These are phyloP conservation scores for Theodoxus fluviatilis DNA, from an alignment of 2,888 invertebrate species.

Conservation along the genomic window DNA sequence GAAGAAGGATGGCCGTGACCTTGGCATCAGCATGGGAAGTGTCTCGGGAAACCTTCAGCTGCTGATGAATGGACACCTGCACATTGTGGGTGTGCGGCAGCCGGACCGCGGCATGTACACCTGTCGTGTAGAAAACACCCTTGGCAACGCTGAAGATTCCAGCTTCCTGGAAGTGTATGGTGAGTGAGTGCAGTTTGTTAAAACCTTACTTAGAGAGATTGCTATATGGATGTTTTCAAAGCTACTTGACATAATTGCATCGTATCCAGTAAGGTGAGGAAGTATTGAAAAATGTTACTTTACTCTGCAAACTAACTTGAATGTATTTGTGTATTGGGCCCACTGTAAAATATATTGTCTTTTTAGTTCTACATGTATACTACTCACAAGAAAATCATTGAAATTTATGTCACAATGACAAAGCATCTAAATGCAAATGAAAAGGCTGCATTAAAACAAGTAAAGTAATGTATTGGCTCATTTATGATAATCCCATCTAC, in stretches of 20 bases:
- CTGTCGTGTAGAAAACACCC: slow-evolving; percentile 72
- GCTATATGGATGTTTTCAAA: not conserved
- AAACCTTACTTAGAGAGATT: not conserved
- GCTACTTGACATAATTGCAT: not conserved
- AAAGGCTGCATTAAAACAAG: too few species aligned
- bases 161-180: slow-evolving; percentile 41
- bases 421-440: too few species aligned
- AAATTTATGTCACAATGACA: too few species aligned
- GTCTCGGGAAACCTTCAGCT: slow-evolving; percentile 66
- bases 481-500: too few species aligned
- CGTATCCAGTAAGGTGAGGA: not conserved
- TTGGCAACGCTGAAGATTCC: slow-evolving; percentile 40
- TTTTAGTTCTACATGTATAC: not conserved
- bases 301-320: too few species aligned
- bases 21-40: slow-evolving; percentile 31
- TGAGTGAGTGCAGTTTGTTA: slow-evolving; percentile 31
- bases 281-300: too few species aligned
- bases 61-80: slow-evolving; percentile 72
- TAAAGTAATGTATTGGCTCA: too few species aligned
- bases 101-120: slow-evolving; percentile 87
- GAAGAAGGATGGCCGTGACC: slow-evolving; percentile 30
- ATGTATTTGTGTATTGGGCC: too few species aligned
- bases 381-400: not conserved
- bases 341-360: not conserved
- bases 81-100: slow-evolving; percentile 75